phyloP scores from a whole-genome alignment of 35 echinoderm and acorn worm genomes.

The Patiria miniata region DNA sequence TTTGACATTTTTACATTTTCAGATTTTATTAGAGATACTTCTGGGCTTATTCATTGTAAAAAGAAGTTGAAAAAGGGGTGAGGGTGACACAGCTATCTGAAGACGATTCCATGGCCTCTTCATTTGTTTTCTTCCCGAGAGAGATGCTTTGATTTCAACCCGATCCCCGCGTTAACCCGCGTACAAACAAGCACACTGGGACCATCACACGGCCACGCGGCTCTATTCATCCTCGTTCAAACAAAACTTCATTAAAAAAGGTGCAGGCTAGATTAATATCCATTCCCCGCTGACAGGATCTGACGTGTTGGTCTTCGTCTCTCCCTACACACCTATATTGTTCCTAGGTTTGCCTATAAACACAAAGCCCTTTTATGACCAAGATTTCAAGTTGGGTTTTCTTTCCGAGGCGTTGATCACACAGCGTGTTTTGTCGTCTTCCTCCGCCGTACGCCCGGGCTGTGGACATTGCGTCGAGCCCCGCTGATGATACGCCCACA shows the following conservation, averaged over 20 bases:
- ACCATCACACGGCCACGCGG: background rate
- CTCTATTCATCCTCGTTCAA: slow-evolving; percentile 12
- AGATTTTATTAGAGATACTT: too few species aligned
- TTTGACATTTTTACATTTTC: too few species aligned
- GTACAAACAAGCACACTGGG: background rate
- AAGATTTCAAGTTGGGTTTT: background rate
- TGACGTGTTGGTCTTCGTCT: background rate
- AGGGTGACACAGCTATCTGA: too few species aligned
- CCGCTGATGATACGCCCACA: background rate
- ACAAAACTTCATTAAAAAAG: background rate
- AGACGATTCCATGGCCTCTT: too few species aligned
- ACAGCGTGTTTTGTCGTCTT: background rate
- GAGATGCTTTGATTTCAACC: too few species aligned
- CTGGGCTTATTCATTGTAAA: too few species aligned
- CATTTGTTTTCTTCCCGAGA: too few species aligned
- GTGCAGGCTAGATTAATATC: slow-evolving; percentile 19
- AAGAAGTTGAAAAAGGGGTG: too few species aligned
- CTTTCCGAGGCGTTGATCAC: background rate
- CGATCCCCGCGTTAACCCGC: too few species aligned
- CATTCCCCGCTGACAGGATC: background rate
- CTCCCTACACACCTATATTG: background rate
- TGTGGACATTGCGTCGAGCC: slow-evolving; percentile 2
- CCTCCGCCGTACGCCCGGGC: background rate
- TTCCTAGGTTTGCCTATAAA: background rate
- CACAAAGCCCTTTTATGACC: background rate